These are phyloP conservation scores for Polyodon spathula DNA, from an alignment of 2,113 vertebrate genomes.

Conservation along the genomic window DNA sequence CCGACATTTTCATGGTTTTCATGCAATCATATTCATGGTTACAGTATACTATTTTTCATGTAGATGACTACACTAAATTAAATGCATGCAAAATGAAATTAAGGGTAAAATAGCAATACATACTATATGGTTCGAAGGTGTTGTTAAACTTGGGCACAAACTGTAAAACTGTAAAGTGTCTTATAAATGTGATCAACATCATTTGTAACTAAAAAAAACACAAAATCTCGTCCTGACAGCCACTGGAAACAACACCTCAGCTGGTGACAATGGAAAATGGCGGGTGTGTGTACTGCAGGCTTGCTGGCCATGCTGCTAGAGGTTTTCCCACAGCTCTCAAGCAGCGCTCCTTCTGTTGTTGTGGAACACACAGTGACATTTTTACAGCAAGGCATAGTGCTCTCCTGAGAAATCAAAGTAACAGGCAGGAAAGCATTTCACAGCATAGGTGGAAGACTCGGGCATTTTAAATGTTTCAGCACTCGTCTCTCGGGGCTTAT, in stretches of 20 bases:
- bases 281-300: neutral
- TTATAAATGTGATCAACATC: too few relatives aligned
- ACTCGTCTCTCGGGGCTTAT: neutral
- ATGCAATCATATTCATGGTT: too few relatives aligned
- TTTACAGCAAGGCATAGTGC: slow-evolving; percentile 2
- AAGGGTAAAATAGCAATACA: too few relatives aligned
- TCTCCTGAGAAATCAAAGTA: slow-evolving; percentile 3
- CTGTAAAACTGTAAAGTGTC: too few relatives aligned
- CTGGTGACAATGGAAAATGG: neutral
- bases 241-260: neutral
- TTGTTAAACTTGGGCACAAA: too few relatives aligned
- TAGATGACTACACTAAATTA: too few relatives aligned
- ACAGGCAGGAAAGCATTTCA: neutral
- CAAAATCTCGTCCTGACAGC: neutral
- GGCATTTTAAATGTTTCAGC: neutral
- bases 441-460: neutral
- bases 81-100: too few relatives aligned
- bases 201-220: neutral
- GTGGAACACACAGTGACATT: neutral
- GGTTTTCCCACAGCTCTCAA: slow-evolving; percentile 5
- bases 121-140: too few relatives aligned
- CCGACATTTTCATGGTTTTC: neutral
- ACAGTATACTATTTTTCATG: too few relatives aligned
- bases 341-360: neutral
- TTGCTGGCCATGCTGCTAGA: neutral